phyloP scores from a whole-genome alignment of 2,888 invertebrate species.

The Caradrina clavipalpis region DNA sequence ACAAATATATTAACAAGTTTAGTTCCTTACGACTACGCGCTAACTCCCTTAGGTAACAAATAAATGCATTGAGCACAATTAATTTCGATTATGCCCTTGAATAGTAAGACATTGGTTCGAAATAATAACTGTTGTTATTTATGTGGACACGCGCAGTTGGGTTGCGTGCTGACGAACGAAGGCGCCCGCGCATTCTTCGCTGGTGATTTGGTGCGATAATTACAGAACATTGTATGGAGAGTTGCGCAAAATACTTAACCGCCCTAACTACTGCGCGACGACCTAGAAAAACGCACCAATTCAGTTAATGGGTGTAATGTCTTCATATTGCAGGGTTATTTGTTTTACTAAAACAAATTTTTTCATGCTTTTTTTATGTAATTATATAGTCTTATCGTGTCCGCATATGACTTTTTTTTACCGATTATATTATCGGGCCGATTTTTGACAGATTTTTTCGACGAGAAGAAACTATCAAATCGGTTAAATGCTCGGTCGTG shows the following conservation, averaged over 20 bases:
- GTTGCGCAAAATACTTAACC: slow-evolving; percentile 76
- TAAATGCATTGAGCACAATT: slow-evolving; percentile 65
- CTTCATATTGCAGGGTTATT: slow-evolving; percentile 49
- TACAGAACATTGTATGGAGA: slow-evolving; percentile 76
- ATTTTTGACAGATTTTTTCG: too few species aligned
- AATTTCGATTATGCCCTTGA: slow-evolving; percentile 78
- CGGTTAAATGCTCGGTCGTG: too few species aligned
- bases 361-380: neutral
- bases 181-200: slow-evolving; percentile 70
- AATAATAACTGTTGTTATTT: slow-evolving; percentile 79
- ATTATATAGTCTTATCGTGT: too few species aligned
- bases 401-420: too few species aligned
- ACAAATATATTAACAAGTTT: slow-evolving; percentile 24
- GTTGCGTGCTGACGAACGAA: slow-evolving; percentile 73
- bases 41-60: slow-evolving; percentile 57
- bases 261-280: slow-evolving; percentile 69
- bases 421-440: too few species aligned
- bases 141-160: slow-evolving; percentile 75
- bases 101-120: slow-evolving; percentile 75
- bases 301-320: slow-evolving; percentile 65
- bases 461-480: too few species aligned
- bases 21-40: slow-evolving; percentile 51
- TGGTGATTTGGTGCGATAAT: slow-evolving; percentile 80
- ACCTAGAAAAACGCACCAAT: slow-evolving; percentile 78
- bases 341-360: slow-evolving; percentile 1